Conservation (phyloP, 2,888 invertebrate genomes). For the Ectropis crepuscularia region DNA sequence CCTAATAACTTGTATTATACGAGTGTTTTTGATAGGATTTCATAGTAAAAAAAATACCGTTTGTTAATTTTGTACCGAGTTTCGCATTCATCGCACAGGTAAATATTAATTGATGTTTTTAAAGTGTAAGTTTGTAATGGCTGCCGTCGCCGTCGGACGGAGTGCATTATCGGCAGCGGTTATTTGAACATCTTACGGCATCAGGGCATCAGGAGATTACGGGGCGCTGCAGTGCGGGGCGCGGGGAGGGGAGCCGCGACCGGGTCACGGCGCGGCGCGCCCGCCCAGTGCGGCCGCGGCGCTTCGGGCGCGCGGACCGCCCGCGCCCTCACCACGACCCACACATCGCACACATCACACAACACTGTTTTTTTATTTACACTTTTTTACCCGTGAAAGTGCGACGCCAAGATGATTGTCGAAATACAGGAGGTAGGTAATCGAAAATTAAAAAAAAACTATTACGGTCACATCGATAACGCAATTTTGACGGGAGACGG, state of each 20-base stretch:
- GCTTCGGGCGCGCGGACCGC: conserved; percentile 78
- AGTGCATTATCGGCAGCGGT: conserved; percentile 76
- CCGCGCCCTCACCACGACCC: conserved; percentile 47
- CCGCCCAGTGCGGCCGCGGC: conserved; percentile 79
- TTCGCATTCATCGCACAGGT: too few species aligned
- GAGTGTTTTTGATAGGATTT: too few species aligned
- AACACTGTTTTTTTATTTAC: conserved; percentile 46
- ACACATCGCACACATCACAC: conserved; percentile 47
- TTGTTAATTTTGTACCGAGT: too few species aligned
- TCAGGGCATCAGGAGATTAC: conserved; percentile 76
- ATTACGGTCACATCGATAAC: conserved; percentile 8
- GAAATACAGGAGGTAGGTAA: conserved; percentile 78
- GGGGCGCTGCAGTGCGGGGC: conserved; percentile 58
- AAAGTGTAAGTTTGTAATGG: not conserved
- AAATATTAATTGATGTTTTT: too few species aligned
- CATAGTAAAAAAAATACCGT: too few species aligned
- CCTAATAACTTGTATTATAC: too few species aligned
- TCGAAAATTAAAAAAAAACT: conserved; percentile 48
- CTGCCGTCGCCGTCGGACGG: conserved; percentile 35
- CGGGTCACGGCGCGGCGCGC: conserved; percentile 70
- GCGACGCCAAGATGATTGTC: conserved; percentile 68
- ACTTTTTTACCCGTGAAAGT: conserved; percentile 38
- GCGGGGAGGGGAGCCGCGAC: conserved; percentile 58
- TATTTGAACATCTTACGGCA: conserved; percentile 80
- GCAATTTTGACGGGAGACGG: conserved; percentile 29